These are phyloP conservation scores for Callipepla squamata DNA, from an alignment of 2,113 vertebrate species.

Conservation along the genomic window DNA sequence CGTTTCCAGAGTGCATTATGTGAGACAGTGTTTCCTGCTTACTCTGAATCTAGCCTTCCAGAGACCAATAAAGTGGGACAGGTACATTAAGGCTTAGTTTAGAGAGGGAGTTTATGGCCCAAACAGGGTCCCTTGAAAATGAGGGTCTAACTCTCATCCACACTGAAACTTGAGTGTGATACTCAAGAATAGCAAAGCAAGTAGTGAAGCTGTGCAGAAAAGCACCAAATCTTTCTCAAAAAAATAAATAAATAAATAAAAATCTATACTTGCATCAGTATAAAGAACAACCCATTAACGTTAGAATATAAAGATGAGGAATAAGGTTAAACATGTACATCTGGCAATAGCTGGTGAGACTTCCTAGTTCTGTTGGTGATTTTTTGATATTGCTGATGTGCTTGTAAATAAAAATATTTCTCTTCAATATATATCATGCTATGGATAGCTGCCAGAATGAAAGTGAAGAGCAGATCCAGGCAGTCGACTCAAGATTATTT, in stretches of 20 bases:
- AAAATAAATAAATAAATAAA: too few relatives aligned
- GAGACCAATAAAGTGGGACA: not conserved
- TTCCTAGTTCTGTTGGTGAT: not conserved
- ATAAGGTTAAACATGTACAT: not conserved
- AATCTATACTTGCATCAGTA: too few relatives aligned
- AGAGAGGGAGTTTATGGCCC: not conserved
- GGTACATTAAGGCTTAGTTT: not conserved
- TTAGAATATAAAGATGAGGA: not conserved
- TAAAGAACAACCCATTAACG: not conserved
- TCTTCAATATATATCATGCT: not conserved
- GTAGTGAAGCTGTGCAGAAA: not conserved
- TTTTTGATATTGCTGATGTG: not conserved
- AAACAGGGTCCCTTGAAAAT: not conserved
- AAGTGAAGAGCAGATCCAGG: not conserved
- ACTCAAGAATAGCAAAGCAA: not conserved
- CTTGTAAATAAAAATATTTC: not conserved
- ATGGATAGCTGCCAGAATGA: not conserved
- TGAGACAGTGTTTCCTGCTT: not conserved
- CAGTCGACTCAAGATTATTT: not conserved
- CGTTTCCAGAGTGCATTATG: not conserved
- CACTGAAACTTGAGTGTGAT: not conserved
- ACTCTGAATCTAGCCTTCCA: not conserved
- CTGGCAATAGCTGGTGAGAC: not conserved
- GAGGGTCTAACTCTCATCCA: not conserved
- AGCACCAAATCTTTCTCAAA: not conserved